phyloP scores from a whole-genome alignment of 2,888 invertebrate species.

The Leucoma salicis region DNA sequence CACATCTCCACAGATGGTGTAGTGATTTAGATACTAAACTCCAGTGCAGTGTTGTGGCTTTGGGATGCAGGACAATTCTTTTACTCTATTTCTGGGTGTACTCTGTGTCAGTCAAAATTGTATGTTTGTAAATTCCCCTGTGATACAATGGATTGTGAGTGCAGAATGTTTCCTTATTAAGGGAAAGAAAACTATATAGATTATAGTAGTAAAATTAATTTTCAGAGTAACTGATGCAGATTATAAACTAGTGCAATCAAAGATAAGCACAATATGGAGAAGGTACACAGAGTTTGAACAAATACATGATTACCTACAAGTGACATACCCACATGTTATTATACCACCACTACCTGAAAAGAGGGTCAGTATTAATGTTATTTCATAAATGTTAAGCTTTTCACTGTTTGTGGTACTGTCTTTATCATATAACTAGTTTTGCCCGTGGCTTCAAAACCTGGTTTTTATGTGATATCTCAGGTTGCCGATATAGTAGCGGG shows the following conservation, averaged over 20 bases:
- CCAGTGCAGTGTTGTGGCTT: not conserved
- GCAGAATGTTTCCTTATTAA: not conserved
- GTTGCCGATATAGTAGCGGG: no score
- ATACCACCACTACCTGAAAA: slow-evolving; percentile 93
- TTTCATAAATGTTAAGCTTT: not conserved
- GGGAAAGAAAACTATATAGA: not conserved
- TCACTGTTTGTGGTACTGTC: no score
- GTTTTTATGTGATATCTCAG: no score
- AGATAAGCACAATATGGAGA: slow-evolving; percentile 87
- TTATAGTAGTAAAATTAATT: slow-evolving; percentile 21
- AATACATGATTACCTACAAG: slow-evolving; percentile 88
- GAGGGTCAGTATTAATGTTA: slow-evolving; percentile 60
- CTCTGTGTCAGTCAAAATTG: not conserved
- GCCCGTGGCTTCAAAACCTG: no score
- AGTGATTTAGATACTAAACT: not conserved
- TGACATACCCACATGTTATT: slow-evolving; percentile 90
- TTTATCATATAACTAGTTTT: no score
- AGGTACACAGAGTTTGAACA: slow-evolving; percentile 93
- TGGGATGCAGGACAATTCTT: no score
- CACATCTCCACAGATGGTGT: no score
- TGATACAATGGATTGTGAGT: not conserved
- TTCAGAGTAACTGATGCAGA: slow-evolving; percentile 85
- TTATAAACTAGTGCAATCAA: slow-evolving; percentile 82
- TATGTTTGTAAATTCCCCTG: not conserved
- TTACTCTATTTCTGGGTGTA: not conserved